Evolutionary conservation across 2,797 vertebrate genomes (phyloP), one percentile per base, ranked within the genome.

Genomic region (Limosa lapponica): DNA sequence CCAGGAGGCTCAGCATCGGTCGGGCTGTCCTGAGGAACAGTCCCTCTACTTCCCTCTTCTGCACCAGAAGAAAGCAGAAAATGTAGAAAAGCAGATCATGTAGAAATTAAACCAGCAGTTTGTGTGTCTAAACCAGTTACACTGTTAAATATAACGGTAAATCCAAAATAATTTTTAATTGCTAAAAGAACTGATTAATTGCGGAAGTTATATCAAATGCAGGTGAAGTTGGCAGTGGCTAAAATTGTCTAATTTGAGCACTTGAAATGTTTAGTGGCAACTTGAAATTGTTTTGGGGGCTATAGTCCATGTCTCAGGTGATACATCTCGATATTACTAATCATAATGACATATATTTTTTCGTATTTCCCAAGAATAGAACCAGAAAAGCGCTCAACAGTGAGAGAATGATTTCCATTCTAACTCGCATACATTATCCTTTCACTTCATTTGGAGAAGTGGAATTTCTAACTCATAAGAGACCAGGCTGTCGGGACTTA

Each of bases 401-500:
- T 11, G 39, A 79, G 39, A 4, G 11, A 82, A 51, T 37, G 3
- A 80, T 73, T 74, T 87, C 69, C 32, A 9, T 87, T 23, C 71
- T 58, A 36, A 69, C 44, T 61, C 39, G 58, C 82, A 43, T 34
- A 25, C 7, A 14, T 83, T 81, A 59, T 62, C 48, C 51, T 80
- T 78, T 82, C 75, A 36, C 62, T 80, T 85, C 32, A 61, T 58
- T 82, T 73, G 37, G 61, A 64, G 57, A 84, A 91, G 77, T 69
- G 73, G 61, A 73, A 91, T 96, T 91, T 93, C 85, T 82, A 78
- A 83, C 73, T 91, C 39, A 15, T 25, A 82, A 51, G 69, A 57
- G 64, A 82, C 49, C 72, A 65, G 91, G 87, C 83, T 95, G 86
- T 30, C 84, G 69, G 61, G 62, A 84, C n/a, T 64, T 55, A 52